Evolutionary conservation across 2,888 invertebrate species (phyloP).

Genomic region (Elgonia sp.): DNA sequence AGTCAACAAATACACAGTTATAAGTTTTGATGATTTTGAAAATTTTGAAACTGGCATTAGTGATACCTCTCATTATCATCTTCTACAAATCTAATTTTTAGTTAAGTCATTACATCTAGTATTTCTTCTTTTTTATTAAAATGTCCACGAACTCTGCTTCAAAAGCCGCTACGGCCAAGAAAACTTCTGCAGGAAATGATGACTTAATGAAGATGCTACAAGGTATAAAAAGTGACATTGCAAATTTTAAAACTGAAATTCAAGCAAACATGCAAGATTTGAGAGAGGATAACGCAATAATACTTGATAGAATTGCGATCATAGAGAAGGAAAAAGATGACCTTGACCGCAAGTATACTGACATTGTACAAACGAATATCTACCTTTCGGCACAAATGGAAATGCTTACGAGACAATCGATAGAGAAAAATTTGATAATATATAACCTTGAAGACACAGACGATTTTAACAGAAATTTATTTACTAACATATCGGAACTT

Average conservation of each 20-base stretch:
- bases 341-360: neutral
- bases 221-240: neutral
- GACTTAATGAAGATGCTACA: neutral
- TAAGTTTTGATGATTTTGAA: too few relatives aligned
- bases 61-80: too few relatives aligned
- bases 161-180: neutral
- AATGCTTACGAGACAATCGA: neutral
- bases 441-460: neutral
- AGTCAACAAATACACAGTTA: too few relatives aligned
- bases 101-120: too few relatives aligned
- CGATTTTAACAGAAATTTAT: neutral
- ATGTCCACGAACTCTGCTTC: too few relatives aligned
- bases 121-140: too few relatives aligned
- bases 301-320: neutral
- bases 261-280: neutral
- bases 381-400: neutral
- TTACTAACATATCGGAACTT: neutral
- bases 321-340: neutral
- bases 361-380: neutral
- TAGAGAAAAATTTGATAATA: neutral
- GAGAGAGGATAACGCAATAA: neutral
- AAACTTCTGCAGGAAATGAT: neutral
- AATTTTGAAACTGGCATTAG: too few relatives aligned
- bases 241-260: neutral
- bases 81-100: too few relatives aligned